A percentile compares a stretch with the other conserved stretches of the same genome.
Evolutionary conservation across 2,113 vertebrate species (phyloP).

Genomic region (Stegastes partitus): DNA sequence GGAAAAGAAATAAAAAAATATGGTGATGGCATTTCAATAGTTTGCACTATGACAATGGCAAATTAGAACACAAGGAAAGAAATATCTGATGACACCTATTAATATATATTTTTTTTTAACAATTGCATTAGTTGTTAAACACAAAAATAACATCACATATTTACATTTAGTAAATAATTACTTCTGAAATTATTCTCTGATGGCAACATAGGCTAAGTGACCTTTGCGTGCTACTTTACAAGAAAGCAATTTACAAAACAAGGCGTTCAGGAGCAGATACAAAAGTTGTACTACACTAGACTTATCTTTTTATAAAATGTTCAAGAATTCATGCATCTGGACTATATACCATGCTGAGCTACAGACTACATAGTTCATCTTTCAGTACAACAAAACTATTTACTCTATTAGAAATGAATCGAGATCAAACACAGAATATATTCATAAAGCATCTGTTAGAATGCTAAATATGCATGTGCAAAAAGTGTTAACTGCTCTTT

Average conservation of each 20-base stretch:
- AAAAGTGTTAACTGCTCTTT: slow-evolving; percentile 68
- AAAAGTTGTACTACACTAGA: slow-evolving; percentile 79
- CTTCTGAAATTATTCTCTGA: slow-evolving; percentile 73
- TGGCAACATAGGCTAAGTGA: slow-evolving; percentile 76
- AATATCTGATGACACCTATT: slow-evolving; percentile 79
- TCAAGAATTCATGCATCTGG: slow-evolving; percentile 80
- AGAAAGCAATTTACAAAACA: slow-evolving; percentile 85
- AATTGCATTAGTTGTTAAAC: slow-evolving; percentile 79
- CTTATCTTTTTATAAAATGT: slow-evolving; percentile 76
- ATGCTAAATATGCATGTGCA: slow-evolving; percentile 77
- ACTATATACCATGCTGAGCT: slow-evolving; percentile 84
- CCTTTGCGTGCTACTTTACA: slow-evolving; percentile 81
- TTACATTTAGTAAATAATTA: slow-evolving; percentile 79
- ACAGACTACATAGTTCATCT: slow-evolving; percentile 80
- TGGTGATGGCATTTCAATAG: slow-evolving; percentile 90
- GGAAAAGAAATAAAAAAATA: slow-evolving; percentile 92
- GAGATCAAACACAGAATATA: slow-evolving; percentile 84
- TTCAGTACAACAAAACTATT: slow-evolving; percentile 85
- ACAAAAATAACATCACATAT: slow-evolving; percentile 81
- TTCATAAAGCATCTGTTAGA: slow-evolving; percentile 85
- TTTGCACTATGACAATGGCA: slow-evolving; percentile 87
- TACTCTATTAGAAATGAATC: slow-evolving; percentile 81
- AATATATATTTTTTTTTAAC: slow-evolving; percentile 75
- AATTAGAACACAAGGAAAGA: slow-evolving; percentile 73
- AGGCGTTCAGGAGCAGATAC: slow-evolving; percentile 82